These are phyloP conservation scores for Augochlorella aurata DNA, from an alignment of 2,888 invertebrate genomes.

Conservation along the genomic window DNA sequence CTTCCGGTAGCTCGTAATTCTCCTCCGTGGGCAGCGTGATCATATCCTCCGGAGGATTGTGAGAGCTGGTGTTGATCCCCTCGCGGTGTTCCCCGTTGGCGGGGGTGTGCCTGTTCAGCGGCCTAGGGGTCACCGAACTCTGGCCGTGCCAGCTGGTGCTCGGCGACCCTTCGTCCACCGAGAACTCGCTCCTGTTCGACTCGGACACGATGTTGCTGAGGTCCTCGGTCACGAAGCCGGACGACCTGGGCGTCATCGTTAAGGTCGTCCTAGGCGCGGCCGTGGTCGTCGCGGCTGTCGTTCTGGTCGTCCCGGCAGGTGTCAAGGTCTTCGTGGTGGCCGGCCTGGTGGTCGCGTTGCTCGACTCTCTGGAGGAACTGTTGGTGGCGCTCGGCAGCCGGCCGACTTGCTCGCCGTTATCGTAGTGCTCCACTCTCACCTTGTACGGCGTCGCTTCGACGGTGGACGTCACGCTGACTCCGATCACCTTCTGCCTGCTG, in stretches of 20 bases:
- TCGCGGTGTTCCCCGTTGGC: not conserved
- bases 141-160: constrained; percentile 81
- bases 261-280: constrained; percentile 59
- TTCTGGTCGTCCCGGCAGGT: constrained; percentile 59
- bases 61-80: constrained; percentile 15
- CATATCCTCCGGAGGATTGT: constrained; percentile 53
- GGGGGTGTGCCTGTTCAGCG: constrained; percentile 50
- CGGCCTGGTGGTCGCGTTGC: constrained; percentile 54
- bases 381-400: constrained; percentile 60
- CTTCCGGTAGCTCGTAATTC: constrained; percentile 74
- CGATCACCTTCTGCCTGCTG: constrained; percentile 79
- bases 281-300: constrained; percentile 54
- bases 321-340: constrained; percentile 49
- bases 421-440: constrained; percentile 79
- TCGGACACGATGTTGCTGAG: constrained; percentile 83
- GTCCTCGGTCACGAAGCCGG: constrained; percentile 79
- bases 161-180: constrained; percentile 84
- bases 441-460: constrained; percentile 84
- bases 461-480: constrained; percentile 85
- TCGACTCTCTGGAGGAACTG: constrained; percentile 48
- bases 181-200: constrained; percentile 84
- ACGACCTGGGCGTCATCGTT: constrained; percentile 67
- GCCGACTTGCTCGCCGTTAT: constrained; percentile 67
- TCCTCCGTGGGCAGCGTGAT: constrained; percentile 74
- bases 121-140: constrained; percentile 70